Evolutionary conservation across 1,140 invertebrate species (phyloP), one percentile per base, ranked within the genome.

Genomic region (Scaptomyza pallida): DNA sequence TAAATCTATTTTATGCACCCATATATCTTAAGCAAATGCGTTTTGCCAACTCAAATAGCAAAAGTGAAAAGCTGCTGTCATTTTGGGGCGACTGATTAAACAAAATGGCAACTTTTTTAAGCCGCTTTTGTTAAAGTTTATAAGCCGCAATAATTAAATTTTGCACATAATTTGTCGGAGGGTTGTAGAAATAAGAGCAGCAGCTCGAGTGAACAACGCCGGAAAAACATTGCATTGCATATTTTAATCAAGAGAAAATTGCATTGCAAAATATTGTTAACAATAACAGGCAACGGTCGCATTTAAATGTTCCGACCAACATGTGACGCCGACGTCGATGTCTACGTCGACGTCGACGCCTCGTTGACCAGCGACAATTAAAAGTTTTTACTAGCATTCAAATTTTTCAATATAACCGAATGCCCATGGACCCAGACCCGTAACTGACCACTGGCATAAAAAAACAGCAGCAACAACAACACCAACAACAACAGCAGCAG

Each of bases 321-420:
- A 74, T 75, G 64, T 74, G 64, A 71, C 68, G 44, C 33, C 50
- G 40, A 35, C 57, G 40, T 56, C 75, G 75, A 13, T 21, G 21
- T 9, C 35, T 10, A 15, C 52, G 62, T 26, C 30, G 41, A 13
- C 52, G 62, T 37, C 19, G 57, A 13, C 33, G 33, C 56, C 47
- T 51, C 61, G 68, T 44, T 71, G 68, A 50, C 62, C 69, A 54
- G 73, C 81, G 82, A 85, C 81, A 85, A 85, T 85, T 85, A 85
- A 85, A 85, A 81, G 77, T 85, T 85, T 85, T 85, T 81, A 86
- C 81, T 85, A 85, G 81, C 81, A 86, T 86, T 85, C 81, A 85
- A 86, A 85, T 86, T 85, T 85, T 85, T 85, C 81, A 85, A 85
- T 85, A 85, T 85, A 85, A 67, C 56, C 77, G 77, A 77, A 74